Percentiles rank a stretch among this genome's conserved stretches.
Evolutionary conservation across 2,888 invertebrate species (phyloP).

Genomic region (Ichneumoninae sp.): DNA sequence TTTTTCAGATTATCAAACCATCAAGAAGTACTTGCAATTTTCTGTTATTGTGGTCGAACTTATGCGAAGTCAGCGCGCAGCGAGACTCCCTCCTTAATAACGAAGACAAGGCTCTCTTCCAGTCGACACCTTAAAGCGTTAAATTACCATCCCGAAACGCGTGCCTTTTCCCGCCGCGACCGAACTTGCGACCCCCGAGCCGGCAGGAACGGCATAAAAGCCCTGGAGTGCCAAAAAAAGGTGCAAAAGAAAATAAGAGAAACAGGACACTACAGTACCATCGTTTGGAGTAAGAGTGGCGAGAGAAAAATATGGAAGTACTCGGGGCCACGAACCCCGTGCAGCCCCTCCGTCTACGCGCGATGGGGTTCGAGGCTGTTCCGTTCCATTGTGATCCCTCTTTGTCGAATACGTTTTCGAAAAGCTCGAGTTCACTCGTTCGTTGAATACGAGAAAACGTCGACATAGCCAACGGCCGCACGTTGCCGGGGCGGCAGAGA

Average conservation of each 20-base stretch:
- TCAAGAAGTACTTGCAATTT: too few relatives aligned
- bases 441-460: slow-evolving; percentile 73
- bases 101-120: not conserved
- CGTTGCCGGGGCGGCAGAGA: not conserved
- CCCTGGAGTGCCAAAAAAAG: slow-evolving; percentile 3
- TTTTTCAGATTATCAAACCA: too few relatives aligned
- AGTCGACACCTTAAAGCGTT: not conserved
- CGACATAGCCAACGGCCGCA: slow-evolving; percentile 21
- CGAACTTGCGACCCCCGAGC: slow-evolving; percentile 11
- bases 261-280: slow-evolving; percentile 1
- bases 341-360: slow-evolving; percentile 12
- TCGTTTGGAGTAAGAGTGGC: slow-evolving; percentile 23
- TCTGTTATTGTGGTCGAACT: too few relatives aligned
- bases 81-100: too few relatives aligned
- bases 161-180: not conserved
- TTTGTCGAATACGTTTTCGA: slow-evolving; percentile 75
- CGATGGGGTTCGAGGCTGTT: slow-evolving; percentile 42
- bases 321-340: slow-evolving; percentile 23
- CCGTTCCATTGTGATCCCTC: slow-evolving; percentile 64
- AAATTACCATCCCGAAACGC: not conserved
- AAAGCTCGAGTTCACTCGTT: slow-evolving; percentile 73
- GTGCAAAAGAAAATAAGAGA: slow-evolving; percentile 14
- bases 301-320: slow-evolving; percentile 60
- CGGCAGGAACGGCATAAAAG: slow-evolving; percentile 10
- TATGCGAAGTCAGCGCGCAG: too few relatives aligned